Base-by-base conservation (phyloP, 2,888 invertebrate species). In the Palloptera scutellata region DNA sequence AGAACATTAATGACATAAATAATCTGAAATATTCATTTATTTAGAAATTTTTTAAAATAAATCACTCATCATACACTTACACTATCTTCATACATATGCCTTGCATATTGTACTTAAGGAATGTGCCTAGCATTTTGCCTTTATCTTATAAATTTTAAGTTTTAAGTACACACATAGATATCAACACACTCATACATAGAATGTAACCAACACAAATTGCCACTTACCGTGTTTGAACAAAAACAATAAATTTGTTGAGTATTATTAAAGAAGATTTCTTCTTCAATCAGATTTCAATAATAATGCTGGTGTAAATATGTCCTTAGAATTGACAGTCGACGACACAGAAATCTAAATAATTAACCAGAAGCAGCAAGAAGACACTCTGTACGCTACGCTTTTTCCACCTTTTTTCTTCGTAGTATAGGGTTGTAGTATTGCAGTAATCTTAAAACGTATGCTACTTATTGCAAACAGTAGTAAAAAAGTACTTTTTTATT, bases 71-170 rank as follows among this genome's bases (percentile, higher is more conserved):
- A 30, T 4, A 6, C 30, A 30, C n/a, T n/a, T n/a, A n/a, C 30
- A 6, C 30, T 30, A 30, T 30, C 30, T 2, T 30, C 30, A 30
- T 30, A 30, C 30, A 4, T 30, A 30, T 30, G 2, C 30, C 30
- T 6, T 30, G 30, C 30, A 30, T 30, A 30, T 30, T 6, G 6
- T 30, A 6, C 30, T 30, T 19, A 42, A 11, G 43, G 12, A 59
- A 68, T 68, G 64, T 65, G 64, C 75, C 64, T 67, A 75, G 73
- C 73, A 74, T 30, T 73, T 75, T 72, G 74, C 45, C 72, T 75
- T 72, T 68, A 62, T 62, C 61, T 62, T 58, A 69, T 64, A 75
- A 74, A 73, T 71, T 71, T 70, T 72, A 73, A 73, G 72, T 73
- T 74, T 75, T 75, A 69, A 72, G 68, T 72, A 69, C 73, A 73